A percentile compares a stretch with the other conserved stretches of the same genome.
These are phyloP conservation scores for Beroe forskalii DNA, from an alignment of 37 sponge, comb jelly and placozoan species.

Conservation along the genomic window DNA sequence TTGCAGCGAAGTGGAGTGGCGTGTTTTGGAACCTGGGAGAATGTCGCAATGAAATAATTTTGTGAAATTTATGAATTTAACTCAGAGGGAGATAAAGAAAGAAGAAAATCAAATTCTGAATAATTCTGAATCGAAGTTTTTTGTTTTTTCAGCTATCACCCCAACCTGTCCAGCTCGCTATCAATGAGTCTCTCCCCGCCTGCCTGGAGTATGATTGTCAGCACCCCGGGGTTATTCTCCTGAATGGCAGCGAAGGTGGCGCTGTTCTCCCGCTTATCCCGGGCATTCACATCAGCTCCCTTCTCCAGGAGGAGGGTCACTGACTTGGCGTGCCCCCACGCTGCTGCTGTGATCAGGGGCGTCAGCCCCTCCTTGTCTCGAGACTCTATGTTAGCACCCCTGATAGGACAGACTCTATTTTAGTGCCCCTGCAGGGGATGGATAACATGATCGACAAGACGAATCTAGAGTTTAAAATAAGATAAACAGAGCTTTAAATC, in stretches of 20 bases:
- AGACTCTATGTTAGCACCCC: conserved; percentile 65
- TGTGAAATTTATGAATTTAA: no score
- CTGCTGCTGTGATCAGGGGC: conserved; percentile 69
- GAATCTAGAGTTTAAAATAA: no score
- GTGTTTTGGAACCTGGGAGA: conserved; percentile 68
- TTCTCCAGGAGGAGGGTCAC: conserved; percentile 63
- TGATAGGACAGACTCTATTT: conserved; percentile 43
- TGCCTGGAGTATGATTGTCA: conserved; percentile 65
- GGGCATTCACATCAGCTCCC: conserved; percentile 52
- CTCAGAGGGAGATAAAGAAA: no score
- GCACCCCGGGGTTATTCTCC: conserved; percentile 66
- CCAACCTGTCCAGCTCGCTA: conserved; percentile 66
- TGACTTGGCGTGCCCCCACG: conserved; percentile 64
- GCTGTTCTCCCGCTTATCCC: conserved; percentile 67
- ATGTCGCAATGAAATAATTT: no score
- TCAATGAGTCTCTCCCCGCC: conserved; percentile 56
- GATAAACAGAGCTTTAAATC: no score
- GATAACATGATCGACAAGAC: no score
- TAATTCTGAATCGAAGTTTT: no score
- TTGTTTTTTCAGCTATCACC: no score
- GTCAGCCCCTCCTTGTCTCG: conserved; percentile 67
- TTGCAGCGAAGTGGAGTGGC: conserved; percentile 79
- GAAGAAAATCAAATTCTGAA: no score
- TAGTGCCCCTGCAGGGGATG: no score
- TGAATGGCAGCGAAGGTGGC: conserved; percentile 65